phyloP scores from a whole-genome alignment of 2,113 vertebrate genomes.

The Osmerus mordax region DNA sequence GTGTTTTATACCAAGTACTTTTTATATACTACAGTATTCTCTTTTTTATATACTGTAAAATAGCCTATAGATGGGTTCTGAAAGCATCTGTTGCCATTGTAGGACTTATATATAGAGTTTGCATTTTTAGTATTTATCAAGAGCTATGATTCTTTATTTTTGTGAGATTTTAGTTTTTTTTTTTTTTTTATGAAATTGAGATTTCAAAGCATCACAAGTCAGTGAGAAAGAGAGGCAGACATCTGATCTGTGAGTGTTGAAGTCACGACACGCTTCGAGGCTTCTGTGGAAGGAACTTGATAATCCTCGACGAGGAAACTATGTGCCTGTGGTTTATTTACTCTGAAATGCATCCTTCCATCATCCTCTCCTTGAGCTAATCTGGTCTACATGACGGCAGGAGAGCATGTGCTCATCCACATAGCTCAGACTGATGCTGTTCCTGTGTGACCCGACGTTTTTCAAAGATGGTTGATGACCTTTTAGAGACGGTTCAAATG shows the following conservation, averaged over 20 bases:
- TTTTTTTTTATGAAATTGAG: constrained; percentile 39
- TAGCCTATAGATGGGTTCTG: constrained; percentile 33
- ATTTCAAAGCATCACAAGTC: constrained; percentile 57
- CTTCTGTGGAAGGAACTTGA: constrained; percentile 25
- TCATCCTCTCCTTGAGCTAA: no score
- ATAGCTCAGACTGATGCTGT: no score
- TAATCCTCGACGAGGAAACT: constrained; percentile 13
- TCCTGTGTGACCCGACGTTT: no score
- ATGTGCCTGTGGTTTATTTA: neutral
- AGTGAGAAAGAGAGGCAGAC: constrained; percentile 26
- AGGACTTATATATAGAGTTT: constrained; percentile 51
- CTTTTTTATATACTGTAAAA: constrained; percentile 39
- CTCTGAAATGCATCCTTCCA: no score
- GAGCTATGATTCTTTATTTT: constrained; percentile 44
- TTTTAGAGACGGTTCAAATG: no score
- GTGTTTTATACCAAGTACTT: constrained; percentile 46
- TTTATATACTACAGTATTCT: constrained; percentile 58
- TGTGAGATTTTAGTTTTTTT: constrained; percentile 35
- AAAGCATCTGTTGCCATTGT: constrained; percentile 46
- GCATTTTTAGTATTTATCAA: constrained; percentile 61
- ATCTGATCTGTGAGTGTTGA: constrained; percentile 28
- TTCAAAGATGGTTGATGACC: no score
- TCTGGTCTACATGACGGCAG: no score
- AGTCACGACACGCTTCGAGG: constrained; percentile 18
- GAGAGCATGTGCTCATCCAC: no score